Evolutionary conservation across 2,888 invertebrate species (phyloP), one percentile per base, ranked within the genome.

Genomic region (Margaritifera margaritifera): DNA sequence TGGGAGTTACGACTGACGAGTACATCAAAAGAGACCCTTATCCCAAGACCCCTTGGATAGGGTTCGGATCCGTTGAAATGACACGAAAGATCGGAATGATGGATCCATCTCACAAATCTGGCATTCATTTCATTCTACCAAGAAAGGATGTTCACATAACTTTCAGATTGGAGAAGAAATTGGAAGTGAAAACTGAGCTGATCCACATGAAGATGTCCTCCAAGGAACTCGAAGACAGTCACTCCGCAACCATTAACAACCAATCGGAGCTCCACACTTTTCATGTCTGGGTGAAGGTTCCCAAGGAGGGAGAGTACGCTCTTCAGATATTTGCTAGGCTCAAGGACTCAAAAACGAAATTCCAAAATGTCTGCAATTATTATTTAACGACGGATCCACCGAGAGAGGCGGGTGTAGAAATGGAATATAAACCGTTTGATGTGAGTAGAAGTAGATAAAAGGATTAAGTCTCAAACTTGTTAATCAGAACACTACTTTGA

Each of bases 351-450:
- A 62, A 58, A 19, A 53, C 53, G 4, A 56, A 51, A 52, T 74
- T 67, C 68, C 57, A 63, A 31, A 77, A 77, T 54, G 69, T 72
- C 5, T 74, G 74, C 57, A 77, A 77, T 58, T 77, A 77, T 62
- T 77, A 77, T 27, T 18, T 77, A 20, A 74, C 74, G 51, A 74
- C 77, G 2, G 77, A 74, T 50, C 66, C 64, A n/a, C 77, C 72
- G 15, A 27, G 77, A 42, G 70, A 54, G 5, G 60, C 64, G 54
- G 77, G 77, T 6, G 53, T 64, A 2, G 66, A 57, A 4, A 68
- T 74, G 5, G 67, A 72, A 31, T 70, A 72, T 22, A 77, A 72
- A 50, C 69, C 65, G n/a, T 76, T 71, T 58, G 73, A 76, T 69
- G 74, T 70, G 65, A 27, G 55, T 22, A 31, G 50, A n/a, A n/a